Percentiles rank a stretch among this genome's conserved stretches.
Evolutionary conservation across 2,797 vertebrate species (phyloP).

Genomic region (Alca torda): DNA sequence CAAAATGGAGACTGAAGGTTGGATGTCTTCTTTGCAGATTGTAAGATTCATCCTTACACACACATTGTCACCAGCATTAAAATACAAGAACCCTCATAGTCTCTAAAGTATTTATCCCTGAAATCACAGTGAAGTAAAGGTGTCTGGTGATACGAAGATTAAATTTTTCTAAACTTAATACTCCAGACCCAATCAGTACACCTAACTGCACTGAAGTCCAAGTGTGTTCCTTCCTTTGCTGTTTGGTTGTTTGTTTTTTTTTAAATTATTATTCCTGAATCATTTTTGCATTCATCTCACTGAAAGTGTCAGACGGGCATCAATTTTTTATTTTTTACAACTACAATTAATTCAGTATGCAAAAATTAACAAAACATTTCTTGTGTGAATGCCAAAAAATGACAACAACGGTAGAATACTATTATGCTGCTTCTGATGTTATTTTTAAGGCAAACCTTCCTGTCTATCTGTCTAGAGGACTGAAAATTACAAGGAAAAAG

Average conservation of each 20-base stretch:
- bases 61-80: neutral
- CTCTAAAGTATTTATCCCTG: neutral
- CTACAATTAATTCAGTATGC: neutral
- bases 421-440: neutral
- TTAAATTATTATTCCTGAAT: neutral
- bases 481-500: neutral
- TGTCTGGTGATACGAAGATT: neutral
- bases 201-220: neutral
- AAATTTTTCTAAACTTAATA: neutral
- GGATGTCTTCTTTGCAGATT: neutral
- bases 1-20: neutral
- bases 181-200: neutral
- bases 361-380: neutral
- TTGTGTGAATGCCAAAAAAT: neutral
- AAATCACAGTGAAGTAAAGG: neutral
- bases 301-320: neutral
- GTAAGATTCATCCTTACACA: neutral
- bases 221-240: accelerated
- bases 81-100: neutral
- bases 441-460: neutral
- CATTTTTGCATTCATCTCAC: neutral
- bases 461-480: neutral
- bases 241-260: too few species aligned
- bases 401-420: neutral
- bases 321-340: neutral